A percentile compares a stretch with the other conserved stretches of the same genome.
phyloP scores from a whole-genome alignment of 1,140 invertebrate genomes.

The Caenorhabditis briggsae region DNA sequence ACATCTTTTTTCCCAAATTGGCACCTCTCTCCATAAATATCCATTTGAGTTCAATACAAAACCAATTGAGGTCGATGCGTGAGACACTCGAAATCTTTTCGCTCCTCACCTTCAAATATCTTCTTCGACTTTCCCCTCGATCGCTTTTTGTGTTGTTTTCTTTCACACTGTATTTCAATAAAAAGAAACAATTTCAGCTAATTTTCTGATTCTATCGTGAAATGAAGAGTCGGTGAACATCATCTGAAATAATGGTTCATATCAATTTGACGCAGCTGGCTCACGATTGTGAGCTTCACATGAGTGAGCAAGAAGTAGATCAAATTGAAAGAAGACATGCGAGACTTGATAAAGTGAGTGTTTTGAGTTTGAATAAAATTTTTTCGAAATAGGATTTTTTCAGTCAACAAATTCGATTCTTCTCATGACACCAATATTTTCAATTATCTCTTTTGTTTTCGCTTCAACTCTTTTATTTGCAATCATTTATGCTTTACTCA shows the following conservation, averaged over 20 bases:
- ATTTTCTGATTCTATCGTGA: constrained; percentile 3
- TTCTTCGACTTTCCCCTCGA: not conserved
- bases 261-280: constrained; percentile 36
- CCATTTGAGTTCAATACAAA: not conserved
- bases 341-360: constrained; percentile 29
- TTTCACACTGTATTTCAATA: not conserved
- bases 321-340: constrained; percentile 44
- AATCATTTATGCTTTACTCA: constrained; percentile 28
- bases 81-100: constrained; percentile 25
- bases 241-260: constrained; percentile 27
- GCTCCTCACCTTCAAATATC: not conserved
- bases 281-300: constrained; percentile 46
- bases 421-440: constrained; percentile 44
- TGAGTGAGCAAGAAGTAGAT: constrained; percentile 46
- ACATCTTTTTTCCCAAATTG: not conserved
- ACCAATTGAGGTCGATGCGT: constrained; percentile 48
- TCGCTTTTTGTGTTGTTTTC: not conserved
- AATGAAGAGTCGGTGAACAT: not conserved
- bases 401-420: constrained; percentile 57
- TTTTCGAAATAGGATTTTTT: not conserved
- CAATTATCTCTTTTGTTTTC: constrained; percentile 22
- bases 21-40: not conserved
- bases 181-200: not conserved
- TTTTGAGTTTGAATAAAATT: not conserved
- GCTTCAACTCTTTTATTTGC: not conserved